Evolutionary conservation across 2,113 vertebrate genomes (phyloP), one percentile per base, ranked within the genome.

Genomic region (Mormyrus lacerda): DNA sequence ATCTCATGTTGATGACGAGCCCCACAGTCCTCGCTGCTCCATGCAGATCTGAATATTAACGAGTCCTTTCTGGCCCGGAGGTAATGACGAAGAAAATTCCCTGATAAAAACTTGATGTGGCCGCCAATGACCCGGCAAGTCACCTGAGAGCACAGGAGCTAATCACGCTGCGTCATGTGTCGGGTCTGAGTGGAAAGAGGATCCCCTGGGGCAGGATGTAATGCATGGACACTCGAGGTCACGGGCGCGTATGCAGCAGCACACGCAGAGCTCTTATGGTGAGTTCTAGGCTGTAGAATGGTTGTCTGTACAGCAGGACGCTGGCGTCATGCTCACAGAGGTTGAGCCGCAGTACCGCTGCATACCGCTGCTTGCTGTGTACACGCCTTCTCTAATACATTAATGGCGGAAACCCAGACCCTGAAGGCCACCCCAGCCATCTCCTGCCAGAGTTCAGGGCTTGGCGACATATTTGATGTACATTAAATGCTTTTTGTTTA

Each of bases 31-130:
- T 92, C 93, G 91, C 94, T 91, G 92, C 93, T 94, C 48, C 92
- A 93, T 90, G 91, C 93, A 90, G 90, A 92, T 93, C 94, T 96
- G 95, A 95, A 96, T 96, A 96, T 96, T 96, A 96, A 95, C 94
- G 94, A 93, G 92, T 94, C 93, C 92, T 94, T 88, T 95, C 94
- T 93, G 93, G 93, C 93, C 94, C 93, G 92, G 92, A 94, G 93
- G 94, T 95, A 96, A 96, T 96, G 96, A 95, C 93, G 94, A 95
- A 94, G 95, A 96, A 96, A 96, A 96, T 96, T 95, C 95, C 93
- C 95, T 94, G 96, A 95, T 96, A 96, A 96, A 96, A 96, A 96
- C 93, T 95, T 95, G 95, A 95, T 96, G 95, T 93, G 94, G 94
- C 94, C 95, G 94, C 95, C 95, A 96, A 95, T 94, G 95, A 95